These are phyloP conservation scores for Leptinotarsa haldemani DNA, from an alignment of 2,888 invertebrate species.

Conservation along the genomic window DNA sequence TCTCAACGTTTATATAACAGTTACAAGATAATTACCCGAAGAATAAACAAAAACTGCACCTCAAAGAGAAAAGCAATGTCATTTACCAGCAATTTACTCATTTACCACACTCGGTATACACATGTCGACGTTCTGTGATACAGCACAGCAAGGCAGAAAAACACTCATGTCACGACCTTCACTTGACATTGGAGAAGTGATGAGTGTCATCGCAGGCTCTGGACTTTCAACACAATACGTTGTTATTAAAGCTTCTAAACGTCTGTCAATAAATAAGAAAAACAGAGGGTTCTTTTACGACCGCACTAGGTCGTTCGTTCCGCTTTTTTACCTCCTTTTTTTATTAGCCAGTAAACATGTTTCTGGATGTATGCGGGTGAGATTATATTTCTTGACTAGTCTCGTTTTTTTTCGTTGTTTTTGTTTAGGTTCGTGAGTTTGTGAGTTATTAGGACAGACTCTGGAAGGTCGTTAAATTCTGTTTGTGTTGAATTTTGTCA, in stretches of 20 bases:
- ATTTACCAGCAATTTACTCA: not conserved
- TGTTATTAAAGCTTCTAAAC: constrained; percentile 16
- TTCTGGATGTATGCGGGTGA: constrained; percentile 16
- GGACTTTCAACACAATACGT: constrained; percentile 12
- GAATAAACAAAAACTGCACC: not conserved
- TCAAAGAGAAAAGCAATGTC: not conserved
- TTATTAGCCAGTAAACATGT: constrained; percentile 11
- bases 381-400: not conserved
- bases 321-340: constrained; percentile 2
- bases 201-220: constrained; percentile 5
- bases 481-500: constrained; percentile 2
- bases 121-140: not conserved
- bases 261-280: constrained; percentile 20
- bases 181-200: constrained; percentile 15
- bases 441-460: not conserved
- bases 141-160: not conserved
- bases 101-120: not conserved
- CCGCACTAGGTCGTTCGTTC: constrained; percentile 13
- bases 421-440: constrained; percentile 5
- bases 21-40: not conserved
- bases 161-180: constrained; percentile 1
- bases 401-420: constrained; percentile 12
- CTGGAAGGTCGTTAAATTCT: constrained; percentile 8
- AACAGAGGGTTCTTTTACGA: constrained; percentile 17
- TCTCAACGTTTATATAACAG: no score